Evolutionary conservation across 1,140 invertebrate species (phyloP).

Genomic region (Microplitis demolitor): DNA sequence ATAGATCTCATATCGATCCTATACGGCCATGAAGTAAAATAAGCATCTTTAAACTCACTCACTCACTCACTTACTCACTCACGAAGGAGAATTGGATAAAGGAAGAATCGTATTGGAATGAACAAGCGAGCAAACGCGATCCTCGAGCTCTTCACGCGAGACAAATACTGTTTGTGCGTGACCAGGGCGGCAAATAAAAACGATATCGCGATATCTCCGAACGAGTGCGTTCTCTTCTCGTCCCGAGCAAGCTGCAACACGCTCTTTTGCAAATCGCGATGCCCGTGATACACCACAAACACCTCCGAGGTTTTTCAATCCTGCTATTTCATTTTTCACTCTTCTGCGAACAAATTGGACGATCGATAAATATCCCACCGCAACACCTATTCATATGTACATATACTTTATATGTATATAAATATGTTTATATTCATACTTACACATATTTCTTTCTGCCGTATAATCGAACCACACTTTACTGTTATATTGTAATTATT

Average conservation of each 20-base stretch:
- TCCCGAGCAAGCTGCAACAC: neutral
- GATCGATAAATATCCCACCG: neutral
- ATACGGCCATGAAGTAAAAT: neutral
- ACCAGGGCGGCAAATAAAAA: constrained; percentile 39
- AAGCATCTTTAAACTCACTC: constrained; percentile 17
- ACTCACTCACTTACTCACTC: constrained; percentile 10
- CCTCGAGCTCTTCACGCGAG: constrained; percentile 25
- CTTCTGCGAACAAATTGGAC: neutral
- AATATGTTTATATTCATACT: too few relatives aligned
- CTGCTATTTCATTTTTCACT: neutral
- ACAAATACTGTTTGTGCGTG: constrained; percentile 52
- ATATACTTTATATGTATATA: too few relatives aligned
- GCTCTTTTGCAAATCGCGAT: neutral
- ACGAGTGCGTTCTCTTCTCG: neutral
- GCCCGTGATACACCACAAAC: neutral
- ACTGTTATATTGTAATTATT: too few relatives aligned
- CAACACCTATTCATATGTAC: too few relatives aligned
- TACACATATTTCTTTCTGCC: too few relatives aligned
- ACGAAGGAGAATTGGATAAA: neutral
- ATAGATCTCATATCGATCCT: too few relatives aligned
- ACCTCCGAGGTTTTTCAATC: constrained; percentile 1
- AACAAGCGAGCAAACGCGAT: constrained; percentile 5
- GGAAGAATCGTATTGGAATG: neutral
- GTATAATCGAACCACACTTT: too few relatives aligned
- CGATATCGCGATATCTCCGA: constrained; percentile 14